A percentile compares a stretch with the other conserved stretches of the same genome.
These are phyloP conservation scores for Ostrea denselamellosa DNA, from an alignment of 1,140 invertebrate species.

Conservation along the genomic window DNA sequence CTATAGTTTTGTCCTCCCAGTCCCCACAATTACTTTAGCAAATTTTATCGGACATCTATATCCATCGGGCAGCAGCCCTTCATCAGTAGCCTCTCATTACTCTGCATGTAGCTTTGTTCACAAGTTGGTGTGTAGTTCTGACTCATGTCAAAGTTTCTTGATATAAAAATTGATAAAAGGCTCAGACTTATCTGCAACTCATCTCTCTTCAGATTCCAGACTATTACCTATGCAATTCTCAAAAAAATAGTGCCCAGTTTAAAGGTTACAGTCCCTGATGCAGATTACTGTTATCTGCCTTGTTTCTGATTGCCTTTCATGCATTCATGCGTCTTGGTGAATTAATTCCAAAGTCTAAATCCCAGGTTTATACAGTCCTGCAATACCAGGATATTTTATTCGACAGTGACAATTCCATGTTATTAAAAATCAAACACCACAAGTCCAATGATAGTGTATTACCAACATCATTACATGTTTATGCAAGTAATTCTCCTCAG, in stretches of 20 bases:
- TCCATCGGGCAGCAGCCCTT: neutral
- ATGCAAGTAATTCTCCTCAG: too few species aligned
- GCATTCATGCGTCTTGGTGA: too few species aligned
- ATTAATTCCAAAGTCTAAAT: too few species aligned
- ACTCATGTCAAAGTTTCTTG: neutral
- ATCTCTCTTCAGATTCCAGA: neutral
- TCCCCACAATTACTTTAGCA: neutral
- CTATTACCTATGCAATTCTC: conserved; percentile 20
- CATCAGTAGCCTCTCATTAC: too few species aligned
- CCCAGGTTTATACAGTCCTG: too few species aligned
- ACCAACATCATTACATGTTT: too few species aligned
- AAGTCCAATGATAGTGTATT: too few species aligned
- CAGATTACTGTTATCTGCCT: conserved; percentile 7
- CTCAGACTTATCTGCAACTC: neutral
- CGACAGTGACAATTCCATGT: too few species aligned
- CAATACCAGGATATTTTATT: too few species aligned
- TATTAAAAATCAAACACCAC: too few species aligned
- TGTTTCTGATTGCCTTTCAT: conserved; percentile 42
- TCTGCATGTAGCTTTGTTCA: conserved; percentile 32
- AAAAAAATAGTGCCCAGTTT: neutral
- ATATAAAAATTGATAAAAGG: neutral
- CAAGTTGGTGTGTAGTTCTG: neutral
- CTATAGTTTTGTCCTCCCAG: too few species aligned
- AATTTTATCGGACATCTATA: conserved; percentile 44
- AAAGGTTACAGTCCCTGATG: neutral